A percentile compares a stretch with the other conserved stretches of the same genome.
Evolutionary conservation across 2,888 invertebrate genomes (phyloP).

Genomic region (Morpho helenor): DNA sequence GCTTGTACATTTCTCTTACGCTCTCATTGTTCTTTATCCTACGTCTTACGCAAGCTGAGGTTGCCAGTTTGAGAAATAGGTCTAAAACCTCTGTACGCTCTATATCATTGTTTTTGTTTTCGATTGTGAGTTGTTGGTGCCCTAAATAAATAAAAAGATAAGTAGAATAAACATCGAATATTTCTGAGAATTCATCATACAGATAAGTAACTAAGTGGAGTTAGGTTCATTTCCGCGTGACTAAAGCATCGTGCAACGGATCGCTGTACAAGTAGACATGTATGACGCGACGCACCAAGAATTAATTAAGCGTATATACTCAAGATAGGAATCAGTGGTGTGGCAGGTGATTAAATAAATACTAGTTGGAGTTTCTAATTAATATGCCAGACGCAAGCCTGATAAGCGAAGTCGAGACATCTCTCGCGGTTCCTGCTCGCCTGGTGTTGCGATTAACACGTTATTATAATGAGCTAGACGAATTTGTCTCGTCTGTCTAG

Average conservation of each 20-base stretch:
- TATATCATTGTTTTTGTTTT: no score
- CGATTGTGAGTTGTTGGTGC: no score
- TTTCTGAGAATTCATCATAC: conserved; percentile 1
- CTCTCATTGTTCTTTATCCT: no score
- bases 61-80: no score
- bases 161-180: background rate
- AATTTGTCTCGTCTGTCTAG: conserved; percentile 52
- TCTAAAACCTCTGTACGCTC: no score
- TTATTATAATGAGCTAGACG: conserved; percentile 46
- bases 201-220: conserved; percentile 15
- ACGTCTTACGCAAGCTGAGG: no score
- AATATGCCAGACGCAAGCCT: conserved; percentile 72
- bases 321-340: conserved; percentile 61
- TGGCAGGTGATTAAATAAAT: conserved; percentile 76
- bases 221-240: conserved; percentile 18
- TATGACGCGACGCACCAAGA: conserved; percentile 49
- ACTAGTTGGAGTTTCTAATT: conserved; percentile 70
- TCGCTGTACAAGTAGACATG: conserved; percentile 36
- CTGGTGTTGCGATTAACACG: conserved; percentile 60
- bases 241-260: conserved; percentile 26
- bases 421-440: conserved; percentile 55
- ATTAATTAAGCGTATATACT: conserved; percentile 64
- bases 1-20: no score
- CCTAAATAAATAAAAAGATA: background rate
- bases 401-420: conserved; percentile 60